Base-by-base conservation (phyloP, 2,888 invertebrate genomes). In the Nymphalis polychloros region DNA sequence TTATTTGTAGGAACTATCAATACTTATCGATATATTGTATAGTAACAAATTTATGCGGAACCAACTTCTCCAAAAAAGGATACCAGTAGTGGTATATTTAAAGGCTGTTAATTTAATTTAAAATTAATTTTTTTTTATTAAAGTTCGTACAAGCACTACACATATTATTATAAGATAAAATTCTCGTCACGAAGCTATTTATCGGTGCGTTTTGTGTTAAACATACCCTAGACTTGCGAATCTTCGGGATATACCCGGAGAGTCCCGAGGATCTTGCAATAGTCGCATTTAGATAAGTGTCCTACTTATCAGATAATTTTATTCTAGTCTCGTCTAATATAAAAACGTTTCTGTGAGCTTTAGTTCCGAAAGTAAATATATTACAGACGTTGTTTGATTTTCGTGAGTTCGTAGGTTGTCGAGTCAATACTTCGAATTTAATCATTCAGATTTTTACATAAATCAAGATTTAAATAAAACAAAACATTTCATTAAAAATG, bases 281-380 rank as follows among this genome's bases (percentile, higher is more conserved):
- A 57, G 8, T 55, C 35, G 57, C 19, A 57, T 41, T 10, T 41
- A 10, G 31, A 60, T 62, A 62, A 27, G 23, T 57, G 16, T 48
- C 27, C 46, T 23, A 27, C 47, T 62, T 67, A 67, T 67, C 67
- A 47, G 55, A 35, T 67, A 53, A 57, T 57, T 62, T 62, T 61
- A 67, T 62, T 67, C 67, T 62, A 57, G 67, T 57, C 62, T 49
- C 55, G 67, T 49, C 55, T 67, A 16, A 57, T 67, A 57, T 67
- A 67, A 67, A 67, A 67, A 62, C 67, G 67, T 67, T 62, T 64
- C 20, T 66, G 65, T 61, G 66, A 59, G 52, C 19, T 55, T 48
- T 47, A 53, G 46, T 16, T 46, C 31, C 55, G 66, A 62, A 55
- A 19, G 48, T 62, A 49, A 53, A 67, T 62, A 41, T 62, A 41